phyloP scores from a whole-genome alignment of 2,113 vertebrate species.

The Antennarius striatus region DNA sequence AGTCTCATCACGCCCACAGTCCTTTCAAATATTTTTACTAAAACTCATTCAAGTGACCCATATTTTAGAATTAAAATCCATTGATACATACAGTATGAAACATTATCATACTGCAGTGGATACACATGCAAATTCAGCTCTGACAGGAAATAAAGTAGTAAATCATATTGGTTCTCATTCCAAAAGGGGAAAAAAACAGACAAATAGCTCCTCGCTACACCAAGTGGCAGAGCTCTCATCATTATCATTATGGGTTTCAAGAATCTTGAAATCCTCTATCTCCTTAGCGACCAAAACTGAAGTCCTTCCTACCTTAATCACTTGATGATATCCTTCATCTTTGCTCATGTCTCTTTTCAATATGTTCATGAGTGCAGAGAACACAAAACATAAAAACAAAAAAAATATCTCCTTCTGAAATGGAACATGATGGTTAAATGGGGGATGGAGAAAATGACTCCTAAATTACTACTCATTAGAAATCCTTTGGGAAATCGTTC shows the following conservation, averaged over 20 bases:
- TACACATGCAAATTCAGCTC: slow-evolving; percentile 2
- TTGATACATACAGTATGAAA: slow-evolving; percentile 34
- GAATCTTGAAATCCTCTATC: slow-evolving; percentile 63
- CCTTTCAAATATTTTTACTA: slow-evolving; percentile 23
- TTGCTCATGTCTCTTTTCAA: slow-evolving; percentile 53
- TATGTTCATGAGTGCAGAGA: slow-evolving; percentile 40
- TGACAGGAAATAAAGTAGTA: slow-evolving; percentile 1
- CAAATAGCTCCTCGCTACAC: slow-evolving; percentile 60
- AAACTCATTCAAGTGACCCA: slow-evolving; percentile 36
- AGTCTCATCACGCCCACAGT: too few relatives aligned
- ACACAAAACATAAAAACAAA: slow-evolving; percentile 64
- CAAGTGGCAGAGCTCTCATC: slow-evolving; percentile 55
- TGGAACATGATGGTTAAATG: slow-evolving; percentile 51
- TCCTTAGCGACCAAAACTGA: slow-evolving; percentile 51
- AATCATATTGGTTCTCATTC: slow-evolving; percentile 60
- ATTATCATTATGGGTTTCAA: slow-evolving; percentile 70
- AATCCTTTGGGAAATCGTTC: slow-evolving; percentile 75
- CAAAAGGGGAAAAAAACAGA: slow-evolving; percentile 52
- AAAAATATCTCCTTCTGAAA: slow-evolving; percentile 58
- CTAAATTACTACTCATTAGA: slow-evolving; percentile 74
- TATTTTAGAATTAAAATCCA: slow-evolving; percentile 48
- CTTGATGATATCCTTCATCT: slow-evolving; percentile 64
- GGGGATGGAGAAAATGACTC: slow-evolving; percentile 65
- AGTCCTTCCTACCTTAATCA: slow-evolving; percentile 63
- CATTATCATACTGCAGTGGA: slow-evolving; percentile 30